Evolutionary conservation across 2,888 invertebrate genomes (phyloP).

Genomic region (Dolichopus griseipennis): DNA sequence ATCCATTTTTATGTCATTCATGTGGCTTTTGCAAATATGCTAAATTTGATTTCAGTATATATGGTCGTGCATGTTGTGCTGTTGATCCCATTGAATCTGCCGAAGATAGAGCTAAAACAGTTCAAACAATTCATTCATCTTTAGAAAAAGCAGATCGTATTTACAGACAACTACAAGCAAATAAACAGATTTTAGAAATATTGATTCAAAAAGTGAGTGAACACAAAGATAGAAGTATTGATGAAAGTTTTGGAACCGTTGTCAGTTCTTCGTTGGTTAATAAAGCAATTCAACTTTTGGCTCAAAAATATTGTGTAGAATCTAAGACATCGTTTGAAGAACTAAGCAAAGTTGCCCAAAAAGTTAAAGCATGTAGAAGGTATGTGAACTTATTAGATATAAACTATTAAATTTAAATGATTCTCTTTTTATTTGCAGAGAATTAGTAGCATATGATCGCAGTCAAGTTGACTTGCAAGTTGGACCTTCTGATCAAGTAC

Average conservation of each 20-base stretch:
- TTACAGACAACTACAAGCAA: constrained; percentile 80
- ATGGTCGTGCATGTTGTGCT: constrained; percentile 86
- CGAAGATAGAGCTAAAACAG: constrained; percentile 91
- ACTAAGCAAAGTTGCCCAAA: constrained; percentile 79
- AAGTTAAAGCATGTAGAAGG: constrained; percentile 81
- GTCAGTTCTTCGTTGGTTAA: constrained; percentile 63
- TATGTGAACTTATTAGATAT: constrained; percentile 26
- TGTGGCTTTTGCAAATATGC: constrained; percentile 99
- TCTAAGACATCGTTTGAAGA: constrained; percentile 93
- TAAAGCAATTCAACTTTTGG: constrained; percentile 84
- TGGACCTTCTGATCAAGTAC: constrained; percentile 27
- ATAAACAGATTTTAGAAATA: constrained; percentile 82
- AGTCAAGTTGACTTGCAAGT: constrained; percentile 58
- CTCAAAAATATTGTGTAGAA: constrained; percentile 91
- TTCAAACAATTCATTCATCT: constrained; percentile 79
- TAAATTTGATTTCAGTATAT: constrained; percentile 92
- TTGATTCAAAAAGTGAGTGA: constrained; percentile 80
- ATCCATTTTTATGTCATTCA: constrained; percentile 96
- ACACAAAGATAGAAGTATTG: constrained; percentile 59
- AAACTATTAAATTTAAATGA: not conserved
- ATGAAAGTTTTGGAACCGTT: constrained; percentile 49
- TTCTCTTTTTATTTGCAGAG: constrained; percentile 44
- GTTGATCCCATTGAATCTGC: constrained; percentile 96
- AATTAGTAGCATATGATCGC: constrained; percentile 84
- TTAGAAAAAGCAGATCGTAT: constrained; percentile 91